These are phyloP conservation scores for Scolopax mira DNA, from an alignment of 2,113 vertebrate genomes.

Conservation along the genomic window DNA sequence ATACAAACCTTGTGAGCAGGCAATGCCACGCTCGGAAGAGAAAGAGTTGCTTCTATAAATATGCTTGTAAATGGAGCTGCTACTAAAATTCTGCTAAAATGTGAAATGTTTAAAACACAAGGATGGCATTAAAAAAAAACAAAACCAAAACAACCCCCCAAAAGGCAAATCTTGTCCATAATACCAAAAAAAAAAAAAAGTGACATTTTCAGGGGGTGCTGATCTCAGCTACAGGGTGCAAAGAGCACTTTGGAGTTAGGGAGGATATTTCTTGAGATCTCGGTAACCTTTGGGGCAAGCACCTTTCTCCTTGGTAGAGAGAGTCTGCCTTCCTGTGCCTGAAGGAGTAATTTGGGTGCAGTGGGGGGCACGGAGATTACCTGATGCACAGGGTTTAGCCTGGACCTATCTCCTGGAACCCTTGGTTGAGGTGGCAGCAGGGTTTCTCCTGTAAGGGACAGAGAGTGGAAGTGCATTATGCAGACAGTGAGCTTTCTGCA, in stretches of 20 bases:
- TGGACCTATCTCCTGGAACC: background rate
- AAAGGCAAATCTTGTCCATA: background rate
- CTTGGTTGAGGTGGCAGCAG: background rate
- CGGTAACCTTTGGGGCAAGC: background rate
- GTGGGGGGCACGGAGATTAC: background rate
- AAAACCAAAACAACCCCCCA: background rate
- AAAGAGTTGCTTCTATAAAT: background rate
- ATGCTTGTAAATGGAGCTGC: background rate
- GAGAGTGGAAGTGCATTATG: background rate
- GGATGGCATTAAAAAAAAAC: background rate
- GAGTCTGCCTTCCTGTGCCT: background rate
- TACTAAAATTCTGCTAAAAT: background rate
- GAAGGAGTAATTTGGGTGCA: background rate
- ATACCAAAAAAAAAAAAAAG: background rate
- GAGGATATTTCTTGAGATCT: background rate
- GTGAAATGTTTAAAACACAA: background rate
- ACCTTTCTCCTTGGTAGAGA: rapidly evolving
- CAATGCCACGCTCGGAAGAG: background rate
- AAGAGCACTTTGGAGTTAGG: background rate
- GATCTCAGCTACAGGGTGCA: background rate
- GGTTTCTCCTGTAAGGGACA: background rate
- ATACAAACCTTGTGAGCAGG: background rate
- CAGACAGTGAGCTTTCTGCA: background rate
- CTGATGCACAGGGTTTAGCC: background rate
- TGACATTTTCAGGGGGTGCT: background rate